A percentile compares a stretch with the other conserved stretches of the same genome.
Evolutionary conservation across 2,797 vertebrate genomes (phyloP).

Genomic region (Bovichtus variegatus): DNA sequence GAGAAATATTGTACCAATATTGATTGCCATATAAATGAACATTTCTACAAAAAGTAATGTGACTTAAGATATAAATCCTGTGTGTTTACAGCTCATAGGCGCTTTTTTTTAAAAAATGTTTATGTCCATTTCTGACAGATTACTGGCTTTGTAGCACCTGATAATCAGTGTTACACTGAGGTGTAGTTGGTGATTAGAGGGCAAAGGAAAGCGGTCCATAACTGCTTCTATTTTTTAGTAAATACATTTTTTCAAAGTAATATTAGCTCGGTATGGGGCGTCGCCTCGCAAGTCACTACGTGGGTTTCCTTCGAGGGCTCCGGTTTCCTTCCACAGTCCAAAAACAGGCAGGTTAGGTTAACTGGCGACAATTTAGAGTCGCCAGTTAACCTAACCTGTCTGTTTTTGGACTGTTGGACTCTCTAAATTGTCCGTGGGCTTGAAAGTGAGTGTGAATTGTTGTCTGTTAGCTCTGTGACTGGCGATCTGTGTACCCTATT

Average conservation of each 20-base stretch:
- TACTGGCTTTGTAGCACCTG: not conserved
- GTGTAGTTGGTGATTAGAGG: not conserved
- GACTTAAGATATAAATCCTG: not conserved
- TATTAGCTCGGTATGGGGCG: not conserved
- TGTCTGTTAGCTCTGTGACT: not conserved
- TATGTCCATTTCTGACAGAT: not conserved
- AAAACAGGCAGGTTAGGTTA: not conserved
- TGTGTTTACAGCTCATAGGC: too few species aligned
- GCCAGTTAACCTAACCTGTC: too few species aligned
- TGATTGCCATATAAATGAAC: not conserved
- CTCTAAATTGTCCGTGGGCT: not conserved
- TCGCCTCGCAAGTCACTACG: not conserved
- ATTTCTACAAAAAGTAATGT: not conserved
- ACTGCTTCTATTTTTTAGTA: not conserved
- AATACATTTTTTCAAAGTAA: not conserved
- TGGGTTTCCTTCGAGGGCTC: not conserved
- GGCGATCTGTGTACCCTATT: not conserved
- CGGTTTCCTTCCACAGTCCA: not conserved
- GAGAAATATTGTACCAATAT: not conserved
- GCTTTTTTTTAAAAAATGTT: too few species aligned
- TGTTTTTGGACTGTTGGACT: too few species aligned
- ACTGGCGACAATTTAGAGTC: too few species aligned
- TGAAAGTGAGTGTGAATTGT: slow-evolving; percentile 6
- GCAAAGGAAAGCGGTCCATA: not conserved
- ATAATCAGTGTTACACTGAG: not conserved